Base-by-base conservation (phyloP, 1,140 invertebrate species). In the Ips typographus region DNA sequence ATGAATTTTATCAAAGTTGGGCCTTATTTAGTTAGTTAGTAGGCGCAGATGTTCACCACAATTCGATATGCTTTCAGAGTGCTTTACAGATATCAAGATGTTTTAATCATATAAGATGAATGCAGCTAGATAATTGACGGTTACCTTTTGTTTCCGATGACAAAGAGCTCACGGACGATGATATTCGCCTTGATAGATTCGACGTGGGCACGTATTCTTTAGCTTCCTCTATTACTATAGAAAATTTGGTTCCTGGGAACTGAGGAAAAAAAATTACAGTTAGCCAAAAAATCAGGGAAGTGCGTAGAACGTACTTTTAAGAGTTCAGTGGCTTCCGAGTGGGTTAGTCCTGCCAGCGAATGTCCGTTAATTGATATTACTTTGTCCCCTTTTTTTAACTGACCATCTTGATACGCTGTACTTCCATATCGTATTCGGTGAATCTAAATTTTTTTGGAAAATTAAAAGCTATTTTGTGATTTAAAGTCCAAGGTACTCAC, bases 301-400 rank as follows among this genome's bases (percentile, higher is more conserved):
- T 37, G 6, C 7, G 7, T 56, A 38, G 39, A 65, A 22, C 71
- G 2, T 81, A 92, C 90, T 86, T 96, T 96, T 1, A 96, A 84
- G 68, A 95, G 88, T 71, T 90, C 86, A 60, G 95, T 86, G 66
- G 93, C 94, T 78, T 95, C 90, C 8, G 89, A 84, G 78, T 96
- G 94, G 40, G 91, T 93, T 36, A 95, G 81, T 59, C 90, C 91
- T 65, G 89, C 85, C 80, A 94, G 91, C 70, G 86, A 86, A 76
- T 87, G 87, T n/a, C 92, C 92, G 80, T 97, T 96, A 71, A 96
- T 94, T 44, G 93, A 94, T 44, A 94, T 82, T 6, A 97, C 90
- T 75, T 93, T 87, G 76, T 95, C 93, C 8, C 94, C 94, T 77
- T 92, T 88, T 79, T 91, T 90, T n/a, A 95, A 85, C 59, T 89